phyloP scores from a whole-genome alignment of 2,797 vertebrate species.

The Hozukius guyotensis region DNA sequence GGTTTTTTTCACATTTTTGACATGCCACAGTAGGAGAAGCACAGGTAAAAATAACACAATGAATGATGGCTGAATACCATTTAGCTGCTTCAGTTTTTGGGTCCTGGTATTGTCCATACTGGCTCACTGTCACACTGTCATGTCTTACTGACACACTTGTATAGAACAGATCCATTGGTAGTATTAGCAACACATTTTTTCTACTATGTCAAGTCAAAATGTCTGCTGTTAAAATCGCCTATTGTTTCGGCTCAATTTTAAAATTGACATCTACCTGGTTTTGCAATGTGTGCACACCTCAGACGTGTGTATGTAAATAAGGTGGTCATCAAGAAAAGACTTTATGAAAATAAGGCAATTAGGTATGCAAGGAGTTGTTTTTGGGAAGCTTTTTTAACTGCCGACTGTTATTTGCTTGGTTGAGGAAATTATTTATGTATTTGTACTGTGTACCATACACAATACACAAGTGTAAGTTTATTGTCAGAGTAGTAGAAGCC shows the following conservation, averaged over 20 bases:
- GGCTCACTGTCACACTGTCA: background rate
- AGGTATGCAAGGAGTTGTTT: background rate
- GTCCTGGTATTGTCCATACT: background rate
- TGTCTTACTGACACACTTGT: background rate
- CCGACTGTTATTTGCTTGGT: background rate
- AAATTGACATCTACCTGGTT: background rate
- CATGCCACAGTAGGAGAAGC: background rate
- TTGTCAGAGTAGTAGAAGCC: background rate
- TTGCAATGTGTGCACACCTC: background rate
- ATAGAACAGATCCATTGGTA: background rate
- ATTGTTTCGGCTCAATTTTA: background rate
- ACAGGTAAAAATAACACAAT: background rate
- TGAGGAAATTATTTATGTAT: background rate
- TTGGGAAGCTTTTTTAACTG: background rate
- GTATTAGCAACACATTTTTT: background rate
- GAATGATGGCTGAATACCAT: background rate
- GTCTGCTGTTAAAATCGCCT: background rate
- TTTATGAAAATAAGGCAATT: background rate
- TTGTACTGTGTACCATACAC: background rate
- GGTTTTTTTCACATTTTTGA: background rate
- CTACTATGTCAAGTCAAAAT: background rate
- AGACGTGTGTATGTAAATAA: background rate
- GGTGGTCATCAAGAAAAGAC: background rate
- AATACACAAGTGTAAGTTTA: background rate
- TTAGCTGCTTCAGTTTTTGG: background rate